These are phyloP conservation scores for Drosophila neonasuta DNA, from an alignment of 2,888 invertebrate species.

Conservation along the genomic window DNA sequence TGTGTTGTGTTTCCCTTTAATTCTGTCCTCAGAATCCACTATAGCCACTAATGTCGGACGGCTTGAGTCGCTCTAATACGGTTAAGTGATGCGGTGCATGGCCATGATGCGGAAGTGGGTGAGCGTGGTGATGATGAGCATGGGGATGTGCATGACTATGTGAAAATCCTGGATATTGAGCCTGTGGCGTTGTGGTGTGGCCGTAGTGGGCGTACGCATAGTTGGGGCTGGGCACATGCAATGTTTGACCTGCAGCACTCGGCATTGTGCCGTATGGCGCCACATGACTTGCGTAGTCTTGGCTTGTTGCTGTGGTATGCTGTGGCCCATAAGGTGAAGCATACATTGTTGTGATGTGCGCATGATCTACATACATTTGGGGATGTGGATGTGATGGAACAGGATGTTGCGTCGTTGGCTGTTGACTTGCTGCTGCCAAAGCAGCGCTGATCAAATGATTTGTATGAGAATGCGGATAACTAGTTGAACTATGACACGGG, in stretches of 20 bases:
- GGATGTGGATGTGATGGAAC: conserved; percentile 44
- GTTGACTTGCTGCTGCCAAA: conserved; percentile 56
- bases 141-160: conserved; percentile 48
- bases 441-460: conserved; percentile 82
- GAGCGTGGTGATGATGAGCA: conserved; percentile 47
- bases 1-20: neutral
- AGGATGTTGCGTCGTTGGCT: conserved; percentile 36
- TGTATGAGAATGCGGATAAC: conserved; percentile 75
- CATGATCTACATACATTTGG: conserved; percentile 83
- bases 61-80: conserved; percentile 83
- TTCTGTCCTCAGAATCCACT: conserved; percentile 82
- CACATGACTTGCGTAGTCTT: conserved; percentile 45
- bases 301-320: conserved; percentile 72
- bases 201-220: conserved; percentile 84
- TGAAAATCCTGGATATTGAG: conserved; percentile 57
- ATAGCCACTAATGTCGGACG: conserved; percentile 83
- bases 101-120: conserved; percentile 59
- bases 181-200: conserved; percentile 63
- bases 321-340: conserved; percentile 61
- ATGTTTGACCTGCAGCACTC: conserved; percentile 78
- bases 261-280: conserved; percentile 45
- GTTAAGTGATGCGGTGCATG: conserved; percentile 80
- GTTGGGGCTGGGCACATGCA: conserved; percentile 88
- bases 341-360: conserved; percentile 81
- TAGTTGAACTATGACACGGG: conserved; percentile 47